Evolutionary conservation across 2,888 invertebrate genomes (phyloP).

Genomic region (Cacoxenus indagator): DNA sequence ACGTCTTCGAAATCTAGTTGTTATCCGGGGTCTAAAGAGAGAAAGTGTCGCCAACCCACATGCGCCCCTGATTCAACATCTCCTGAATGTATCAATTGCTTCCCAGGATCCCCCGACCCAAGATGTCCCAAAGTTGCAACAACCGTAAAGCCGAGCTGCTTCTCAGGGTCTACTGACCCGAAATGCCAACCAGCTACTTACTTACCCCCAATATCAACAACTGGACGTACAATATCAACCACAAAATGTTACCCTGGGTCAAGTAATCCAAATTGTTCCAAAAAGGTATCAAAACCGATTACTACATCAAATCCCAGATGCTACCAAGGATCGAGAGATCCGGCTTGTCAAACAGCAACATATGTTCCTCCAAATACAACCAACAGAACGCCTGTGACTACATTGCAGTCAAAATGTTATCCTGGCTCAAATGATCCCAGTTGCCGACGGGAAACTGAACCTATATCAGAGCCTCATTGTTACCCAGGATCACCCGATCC

Average conservation of each 20-base stretch:
- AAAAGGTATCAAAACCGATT: not conserved
- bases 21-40: not conserved
- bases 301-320: constrained; percentile 39
- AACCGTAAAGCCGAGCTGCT: constrained; percentile 44
- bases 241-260: constrained; percentile 32
- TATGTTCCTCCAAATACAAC: constrained; percentile 28
- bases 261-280: constrained; percentile 23
- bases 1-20: constrained; percentile 15
- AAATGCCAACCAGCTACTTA: constrained; percentile 25
- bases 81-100: too few species aligned
- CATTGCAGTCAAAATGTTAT: constrained; percentile 47
- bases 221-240: not conserved
- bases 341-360: constrained; percentile 37
- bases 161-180: constrained; percentile 67
- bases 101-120: constrained; percentile 66
- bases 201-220: not conserved
- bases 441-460: constrained; percentile 54
- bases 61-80: too few species aligned
- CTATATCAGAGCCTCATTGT: constrained; percentile 19
- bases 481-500: constrained; percentile 25
- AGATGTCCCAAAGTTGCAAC: constrained; percentile 57
- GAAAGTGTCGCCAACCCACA: too few species aligned
- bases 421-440: constrained; percentile 67
- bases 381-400: constrained; percentile 15
- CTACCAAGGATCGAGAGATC: constrained; percentile 62